phyloP scores from a whole-genome alignment of 2,797 vertebrate genomes.

The Labeo calbasu region DNA sequence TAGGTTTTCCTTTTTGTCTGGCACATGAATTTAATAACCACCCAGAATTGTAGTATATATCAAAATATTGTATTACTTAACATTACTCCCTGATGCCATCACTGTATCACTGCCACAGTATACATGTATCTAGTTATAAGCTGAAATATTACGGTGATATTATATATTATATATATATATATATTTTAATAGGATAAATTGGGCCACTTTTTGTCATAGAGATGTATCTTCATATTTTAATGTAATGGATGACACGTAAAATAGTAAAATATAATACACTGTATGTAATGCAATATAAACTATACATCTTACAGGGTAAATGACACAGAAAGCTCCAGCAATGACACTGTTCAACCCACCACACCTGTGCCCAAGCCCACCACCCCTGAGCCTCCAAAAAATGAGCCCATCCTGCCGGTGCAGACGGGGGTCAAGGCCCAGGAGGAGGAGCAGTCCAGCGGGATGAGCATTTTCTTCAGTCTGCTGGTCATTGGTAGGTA shows the following conservation, averaged over 20 bases:
- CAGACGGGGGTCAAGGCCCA: slow-evolving; percentile 96
- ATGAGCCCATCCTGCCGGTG: slow-evolving; percentile 92
- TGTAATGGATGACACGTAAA: background rate
- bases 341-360: slow-evolving; percentile 80
- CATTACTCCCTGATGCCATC: no score
- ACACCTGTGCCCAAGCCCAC: slow-evolving; percentile 74
- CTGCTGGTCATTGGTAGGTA: slow-evolving; percentile 92
- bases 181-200: background rate
- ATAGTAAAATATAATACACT: background rate
- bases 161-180: no score
- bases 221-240: background rate
- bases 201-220: background rate
- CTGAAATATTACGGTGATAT: no score
- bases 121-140: no score
- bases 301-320: slow-evolving; percentile 78
- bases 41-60: background rate
- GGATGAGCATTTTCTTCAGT: slow-evolving; percentile 98
- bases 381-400: slow-evolving; percentile 82
- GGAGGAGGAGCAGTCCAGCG: slow-evolving; percentile 97
- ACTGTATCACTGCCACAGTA: background rate
- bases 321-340: slow-evolving; percentile 78
- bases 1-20: background rate
- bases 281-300: background rate
- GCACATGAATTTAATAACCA: background rate
- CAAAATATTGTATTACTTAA: background rate